phyloP scores from a whole-genome alignment of 2,888 invertebrate genomes.

The Troides oblongomaculatus region DNA sequence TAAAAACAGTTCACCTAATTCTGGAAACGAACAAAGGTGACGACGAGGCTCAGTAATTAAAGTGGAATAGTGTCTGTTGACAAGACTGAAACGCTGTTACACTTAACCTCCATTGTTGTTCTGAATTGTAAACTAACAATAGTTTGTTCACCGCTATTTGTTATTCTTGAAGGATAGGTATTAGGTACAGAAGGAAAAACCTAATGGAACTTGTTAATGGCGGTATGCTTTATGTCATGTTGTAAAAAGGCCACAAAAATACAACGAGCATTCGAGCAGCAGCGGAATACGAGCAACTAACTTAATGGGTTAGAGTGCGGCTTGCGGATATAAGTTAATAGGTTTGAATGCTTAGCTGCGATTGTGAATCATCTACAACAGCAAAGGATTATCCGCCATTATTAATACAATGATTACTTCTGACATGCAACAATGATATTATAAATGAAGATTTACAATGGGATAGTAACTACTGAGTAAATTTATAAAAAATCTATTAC shows the following conservation, averaged over 20 bases:
- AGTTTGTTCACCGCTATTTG: background rate
- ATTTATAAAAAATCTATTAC: too few relatives aligned
- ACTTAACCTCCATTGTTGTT: constrained; percentile 3
- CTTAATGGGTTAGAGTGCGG: background rate
- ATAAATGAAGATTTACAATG: too few relatives aligned
- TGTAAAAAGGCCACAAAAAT: constrained; percentile 1
- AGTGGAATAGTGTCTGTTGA: background rate
- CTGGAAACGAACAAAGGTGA: constrained; percentile 2
- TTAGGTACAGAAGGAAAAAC: background rate
- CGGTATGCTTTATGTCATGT: background rate
- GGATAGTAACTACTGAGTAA: too few relatives aligned
- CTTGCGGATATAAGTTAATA: background rate
- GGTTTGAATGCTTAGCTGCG: background rate
- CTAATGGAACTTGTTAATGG: constrained; percentile 1
- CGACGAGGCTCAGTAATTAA: constrained; percentile 1
- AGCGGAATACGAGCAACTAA: background rate
- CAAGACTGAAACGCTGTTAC: background rate
- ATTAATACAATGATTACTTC: background rate
- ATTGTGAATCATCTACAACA: background rate
- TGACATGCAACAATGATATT: too few relatives aligned
- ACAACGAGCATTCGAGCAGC: background rate
- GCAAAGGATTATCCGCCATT: background rate
- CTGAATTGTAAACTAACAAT: constrained; percentile 9
- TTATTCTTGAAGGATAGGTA: background rate
- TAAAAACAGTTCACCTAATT: constrained; percentile 3